A percentile compares a stretch with the other conserved stretches of the same genome.
Evolutionary conservation across 2,888 invertebrate genomes (phyloP).

Genomic region (Sinohyriopsis cumingii): DNA sequence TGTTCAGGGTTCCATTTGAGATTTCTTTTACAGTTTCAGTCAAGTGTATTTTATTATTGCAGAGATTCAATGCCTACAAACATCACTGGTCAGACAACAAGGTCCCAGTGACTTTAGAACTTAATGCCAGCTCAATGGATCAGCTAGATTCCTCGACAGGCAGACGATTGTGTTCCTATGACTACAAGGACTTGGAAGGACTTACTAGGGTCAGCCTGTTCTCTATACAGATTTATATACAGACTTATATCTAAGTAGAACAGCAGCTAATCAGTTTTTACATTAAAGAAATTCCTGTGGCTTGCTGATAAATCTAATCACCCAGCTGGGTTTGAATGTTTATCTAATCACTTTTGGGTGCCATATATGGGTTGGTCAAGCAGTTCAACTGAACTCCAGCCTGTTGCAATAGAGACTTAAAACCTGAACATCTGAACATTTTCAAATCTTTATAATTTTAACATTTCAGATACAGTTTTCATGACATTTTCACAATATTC

Average conservation of each 20-base stretch:
- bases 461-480: too few species aligned
- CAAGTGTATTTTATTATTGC: constrained; percentile 37
- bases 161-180: constrained; percentile 85
- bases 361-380: too few species aligned
- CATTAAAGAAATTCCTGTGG: background rate
- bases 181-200: constrained; percentile 89
- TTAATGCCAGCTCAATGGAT: constrained; percentile 92
- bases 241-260: background rate
- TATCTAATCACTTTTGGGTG: too few species aligned
- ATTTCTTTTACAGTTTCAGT: background rate
- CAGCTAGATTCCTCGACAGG: constrained; percentile 92
- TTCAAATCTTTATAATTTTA: too few species aligned
- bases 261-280: background rate
- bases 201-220: constrained; percentile 74
- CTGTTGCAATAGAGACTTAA: too few species aligned
- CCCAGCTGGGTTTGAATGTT: too few species aligned
- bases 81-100: constrained; percentile 97
- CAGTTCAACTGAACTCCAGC: too few species aligned
- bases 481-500: too few species aligned
- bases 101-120: constrained; percentile 89
- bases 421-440: too few species aligned
- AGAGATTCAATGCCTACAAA: constrained; percentile 93
- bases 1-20: too few species aligned
- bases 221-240: background rate
- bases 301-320: background rate